Evolutionary conservation across 1,140 invertebrate genomes (phyloP).

Genomic region (Chironomus striatipennis): DNA sequence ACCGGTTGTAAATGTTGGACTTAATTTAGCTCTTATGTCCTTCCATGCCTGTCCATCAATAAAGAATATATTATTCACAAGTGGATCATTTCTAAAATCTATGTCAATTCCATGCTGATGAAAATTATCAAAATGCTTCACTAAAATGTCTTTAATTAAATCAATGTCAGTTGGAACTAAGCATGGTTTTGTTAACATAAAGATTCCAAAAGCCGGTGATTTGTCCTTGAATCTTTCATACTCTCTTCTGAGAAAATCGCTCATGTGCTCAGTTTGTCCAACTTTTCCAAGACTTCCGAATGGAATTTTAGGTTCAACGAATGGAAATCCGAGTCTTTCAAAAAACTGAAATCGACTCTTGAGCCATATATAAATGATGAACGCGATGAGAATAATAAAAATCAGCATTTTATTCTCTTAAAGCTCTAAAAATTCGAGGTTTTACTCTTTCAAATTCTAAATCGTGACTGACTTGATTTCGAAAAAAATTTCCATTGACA

Average conservation of each 20-base stretch:
- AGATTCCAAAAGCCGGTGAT: conserved; percentile 40
- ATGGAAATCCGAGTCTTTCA: conserved; percentile 29
- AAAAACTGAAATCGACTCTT: too few relatives aligned
- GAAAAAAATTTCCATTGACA: too few relatives aligned
- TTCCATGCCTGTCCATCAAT: conserved; percentile 43
- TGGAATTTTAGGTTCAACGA: conserved; percentile 38
- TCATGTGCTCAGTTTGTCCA: conserved; percentile 37
- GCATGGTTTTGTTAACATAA: conserved; percentile 40
- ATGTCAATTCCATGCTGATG: conserved; percentile 46
- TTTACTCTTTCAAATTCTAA: too few relatives aligned
- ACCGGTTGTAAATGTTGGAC: conserved; percentile 42
- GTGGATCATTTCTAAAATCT: conserved; percentile 41
- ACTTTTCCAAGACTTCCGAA: conserved; percentile 43
- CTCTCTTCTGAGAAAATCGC: conserved; percentile 38
- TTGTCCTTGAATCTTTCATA: conserved; percentile 38
- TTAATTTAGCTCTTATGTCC: conserved; percentile 40
- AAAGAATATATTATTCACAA: conserved; percentile 42
- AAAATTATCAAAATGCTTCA: conserved; percentile 51
- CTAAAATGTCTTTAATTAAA: conserved; percentile 47
- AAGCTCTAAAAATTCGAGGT: too few relatives aligned
- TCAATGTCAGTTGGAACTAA: conserved; percentile 43
- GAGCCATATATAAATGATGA: too few relatives aligned
- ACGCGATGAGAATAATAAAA: too few relatives aligned
- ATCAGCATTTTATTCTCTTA: too few relatives aligned
- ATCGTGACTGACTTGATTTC: too few relatives aligned